Evolutionary conservation across 2,888 invertebrate species (phyloP).

Genomic region (Limnephilus auricula): DNA sequence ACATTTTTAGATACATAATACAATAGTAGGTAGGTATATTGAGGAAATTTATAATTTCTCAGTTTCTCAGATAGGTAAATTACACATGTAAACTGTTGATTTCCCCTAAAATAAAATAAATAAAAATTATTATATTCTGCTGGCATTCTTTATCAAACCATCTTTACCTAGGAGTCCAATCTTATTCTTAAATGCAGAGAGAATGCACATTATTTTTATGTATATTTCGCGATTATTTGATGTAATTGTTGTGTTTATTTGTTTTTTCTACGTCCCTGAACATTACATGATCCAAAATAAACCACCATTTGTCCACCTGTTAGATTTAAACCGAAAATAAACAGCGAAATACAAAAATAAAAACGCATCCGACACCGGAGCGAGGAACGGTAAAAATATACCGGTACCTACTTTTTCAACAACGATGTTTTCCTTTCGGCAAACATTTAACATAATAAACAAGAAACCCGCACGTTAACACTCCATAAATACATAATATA

Average conservation of each 20-base stretch:
- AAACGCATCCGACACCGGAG: background rate
- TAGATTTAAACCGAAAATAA: conserved; percentile 14
- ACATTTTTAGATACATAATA: no score
- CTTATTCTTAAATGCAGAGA: no score
- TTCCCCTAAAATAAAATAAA: no score
- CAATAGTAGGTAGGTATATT: no score
- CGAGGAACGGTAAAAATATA: background rate
- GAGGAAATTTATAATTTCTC: no score
- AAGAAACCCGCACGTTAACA: background rate
- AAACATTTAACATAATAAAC: background rate
- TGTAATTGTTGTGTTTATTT: background rate
- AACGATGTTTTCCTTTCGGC: background rate
- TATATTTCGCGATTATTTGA: background rate
- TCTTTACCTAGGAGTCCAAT: no score
- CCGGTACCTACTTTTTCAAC: background rate
- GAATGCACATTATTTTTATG: background rate
- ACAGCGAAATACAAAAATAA: background rate
- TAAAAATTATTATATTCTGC: no score
- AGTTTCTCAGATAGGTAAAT: no score
- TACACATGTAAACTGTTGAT: no score
- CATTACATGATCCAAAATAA: background rate
- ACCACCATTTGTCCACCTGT: conserved; percentile 26
- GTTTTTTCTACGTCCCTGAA: background rate
- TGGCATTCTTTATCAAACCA: no score
- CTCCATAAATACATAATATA: background rate